These are phyloP conservation scores for Callorhinus ursinus DNA, from an alignment of 2,113 vertebrate genomes.

Conservation along the genomic window DNA sequence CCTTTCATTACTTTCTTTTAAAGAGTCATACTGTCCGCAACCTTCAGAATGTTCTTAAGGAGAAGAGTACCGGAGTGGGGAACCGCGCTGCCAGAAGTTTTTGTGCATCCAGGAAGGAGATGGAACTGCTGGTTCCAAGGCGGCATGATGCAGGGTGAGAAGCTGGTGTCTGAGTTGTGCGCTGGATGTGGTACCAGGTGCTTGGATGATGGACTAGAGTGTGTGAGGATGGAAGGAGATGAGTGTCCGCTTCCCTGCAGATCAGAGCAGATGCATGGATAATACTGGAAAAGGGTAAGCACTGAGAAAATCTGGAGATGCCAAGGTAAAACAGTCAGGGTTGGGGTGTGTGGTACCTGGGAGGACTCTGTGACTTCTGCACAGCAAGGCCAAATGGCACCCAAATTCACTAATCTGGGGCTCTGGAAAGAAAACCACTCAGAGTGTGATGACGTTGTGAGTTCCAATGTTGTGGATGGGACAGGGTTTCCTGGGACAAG, in stretches of 20 bases:
- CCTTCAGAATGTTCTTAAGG: neutral
- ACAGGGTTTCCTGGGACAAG: neutral
- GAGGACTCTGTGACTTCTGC: neutral
- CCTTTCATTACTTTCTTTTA: neutral
- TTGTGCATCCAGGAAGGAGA: neutral
- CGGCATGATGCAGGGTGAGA: neutral
- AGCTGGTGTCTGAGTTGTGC: neutral
- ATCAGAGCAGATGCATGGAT: neutral
- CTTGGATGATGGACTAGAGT: neutral
- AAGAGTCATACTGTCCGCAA: neutral
- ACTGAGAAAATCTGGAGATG: neutral
- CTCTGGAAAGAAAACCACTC: neutral
- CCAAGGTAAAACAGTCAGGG: neutral
- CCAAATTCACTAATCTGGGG: neutral
- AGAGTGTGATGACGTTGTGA: neutral
- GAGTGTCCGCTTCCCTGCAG: rapidly evolving
- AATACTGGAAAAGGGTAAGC: neutral
- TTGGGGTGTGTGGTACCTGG: neutral
- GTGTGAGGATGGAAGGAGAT: neutral
- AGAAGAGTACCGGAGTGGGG: neutral
- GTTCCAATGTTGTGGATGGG: neutral
- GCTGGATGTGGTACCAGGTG: rapidly evolving
- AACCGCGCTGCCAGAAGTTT: rapidly evolving
- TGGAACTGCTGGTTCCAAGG: neutral
- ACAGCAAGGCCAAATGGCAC: neutral